These are phyloP conservation scores for Aurelia aurita DNA, from an alignment of 30 jellyfish, hydroid and myxozoan species.

Conservation along the genomic window DNA sequence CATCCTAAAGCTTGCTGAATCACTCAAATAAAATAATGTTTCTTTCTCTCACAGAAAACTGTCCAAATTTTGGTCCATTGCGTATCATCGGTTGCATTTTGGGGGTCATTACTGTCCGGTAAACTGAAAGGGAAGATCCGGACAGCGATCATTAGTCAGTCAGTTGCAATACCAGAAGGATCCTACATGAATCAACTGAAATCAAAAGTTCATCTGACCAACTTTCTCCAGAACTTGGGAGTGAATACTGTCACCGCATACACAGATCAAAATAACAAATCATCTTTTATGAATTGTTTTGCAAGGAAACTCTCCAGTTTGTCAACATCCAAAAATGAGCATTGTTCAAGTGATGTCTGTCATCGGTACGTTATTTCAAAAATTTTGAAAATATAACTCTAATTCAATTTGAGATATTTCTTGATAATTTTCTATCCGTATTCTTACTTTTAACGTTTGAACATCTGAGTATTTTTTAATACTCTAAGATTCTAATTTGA, in stretches of 20 bases:
- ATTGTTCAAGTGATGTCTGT: conserved; percentile 74
- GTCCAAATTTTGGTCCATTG: conserved; percentile 70
- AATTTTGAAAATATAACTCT: background rate
- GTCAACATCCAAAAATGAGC: conserved; percentile 37
- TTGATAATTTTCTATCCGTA: too few species aligned
- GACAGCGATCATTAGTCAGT: conserved; percentile 66
- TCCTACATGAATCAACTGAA: conserved; percentile 55
- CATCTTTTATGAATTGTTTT: conserved; percentile 46
- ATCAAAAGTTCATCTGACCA: conserved; percentile 50
- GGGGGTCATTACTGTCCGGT: conserved; percentile 67
- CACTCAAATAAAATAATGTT: too few species aligned
- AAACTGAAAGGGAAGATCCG: conserved; percentile 68
- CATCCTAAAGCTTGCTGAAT: too few species aligned
- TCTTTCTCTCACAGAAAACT: conserved; percentile 39
- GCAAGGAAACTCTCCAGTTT: conserved; percentile 19
- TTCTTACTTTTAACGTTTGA: too few species aligned
- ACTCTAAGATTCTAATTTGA: too few species aligned
- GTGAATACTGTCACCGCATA: conserved; percentile 65
- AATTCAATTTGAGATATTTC: too few species aligned
- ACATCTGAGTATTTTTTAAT: too few species aligned
- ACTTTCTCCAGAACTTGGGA: conserved; percentile 57
- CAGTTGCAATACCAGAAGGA: conserved; percentile 67
- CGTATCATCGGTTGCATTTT: conserved; percentile 54
- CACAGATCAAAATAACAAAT: conserved; percentile 23
- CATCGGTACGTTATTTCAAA: conserved; percentile 57